Base-by-base conservation (phyloP, 2,888 invertebrate species). In the Keiferia lycopersicella region DNA sequence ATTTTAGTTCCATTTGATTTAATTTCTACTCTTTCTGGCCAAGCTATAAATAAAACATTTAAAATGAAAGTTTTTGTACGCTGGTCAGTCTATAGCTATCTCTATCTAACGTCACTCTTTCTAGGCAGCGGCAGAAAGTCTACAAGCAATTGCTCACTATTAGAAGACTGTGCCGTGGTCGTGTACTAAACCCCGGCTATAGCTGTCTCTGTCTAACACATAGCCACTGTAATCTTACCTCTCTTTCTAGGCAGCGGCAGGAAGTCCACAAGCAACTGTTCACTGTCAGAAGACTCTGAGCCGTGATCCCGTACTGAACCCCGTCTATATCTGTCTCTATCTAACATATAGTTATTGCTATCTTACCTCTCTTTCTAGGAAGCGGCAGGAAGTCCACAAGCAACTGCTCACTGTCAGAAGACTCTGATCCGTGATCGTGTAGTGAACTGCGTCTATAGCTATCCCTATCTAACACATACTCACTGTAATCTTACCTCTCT, bases 381-480 rank as follows among this genome's bases (percentile, higher is more conserved):
- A 88, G 65, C 3, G 88, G 83, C 62, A 87, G 68, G 59, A 85
- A 86, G 72, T 90, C 90, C 0, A 79, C 78, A 2, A 84, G 79
- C 48, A 84, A 77, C 65, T 85, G 88, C 65, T 86, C 88, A 45
- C 80, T 82, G 63, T 87, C 89, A 0, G 86, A 83, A 0, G 86
- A 85, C 66, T 88, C 87, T 1, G 85, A 83, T 74, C 80, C 84
- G 67, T 75, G 81, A 68, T 72, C 78, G 62, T 70, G 79, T 0
- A 69, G 70, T 0, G 84, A 83, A 64, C 84, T 84, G 41, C 78
- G 79, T 86, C 84, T 65, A 91, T 10, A 81, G 78, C 88, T 0
- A 91, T 84, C 66, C 93, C 93, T 62, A 8, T 34, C 34, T 34
- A 34, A 34, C 34, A 34, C 10, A 34, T 10, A 34, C 7, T 30